Conservation (phyloP, 1,140 invertebrate species). For the Hyles euphorbiae region DNA sequence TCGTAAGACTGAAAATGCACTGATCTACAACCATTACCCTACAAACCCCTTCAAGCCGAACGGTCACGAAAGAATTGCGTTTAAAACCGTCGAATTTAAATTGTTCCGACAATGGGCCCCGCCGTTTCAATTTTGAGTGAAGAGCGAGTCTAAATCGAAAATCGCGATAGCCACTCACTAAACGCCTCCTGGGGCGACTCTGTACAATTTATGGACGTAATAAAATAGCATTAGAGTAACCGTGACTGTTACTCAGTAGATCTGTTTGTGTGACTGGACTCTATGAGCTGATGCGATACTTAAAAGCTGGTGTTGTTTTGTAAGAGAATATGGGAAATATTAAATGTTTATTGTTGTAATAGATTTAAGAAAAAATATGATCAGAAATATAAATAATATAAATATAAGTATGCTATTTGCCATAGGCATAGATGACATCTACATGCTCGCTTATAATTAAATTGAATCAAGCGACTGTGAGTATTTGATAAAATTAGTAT, state of each 20-base stretch:
- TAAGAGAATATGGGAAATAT: too few relatives aligned
- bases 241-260: slow-evolving; percentile 13
- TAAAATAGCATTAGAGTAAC: slow-evolving; percentile 61
- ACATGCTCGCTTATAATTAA: neutral
- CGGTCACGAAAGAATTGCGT: slow-evolving; percentile 39
- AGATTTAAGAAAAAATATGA: too few relatives aligned
- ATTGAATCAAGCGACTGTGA: too few relatives aligned
- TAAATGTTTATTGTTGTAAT: too few relatives aligned
- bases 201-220: slow-evolving; percentile 62
- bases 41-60: neutral
- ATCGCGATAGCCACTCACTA: slow-evolving; percentile 55
- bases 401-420: too few relatives aligned
- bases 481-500: too few relatives aligned
- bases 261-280: slow-evolving; percentile 1
- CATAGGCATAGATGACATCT: neutral
- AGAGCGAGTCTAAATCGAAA: slow-evolving; percentile 49
- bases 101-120: slow-evolving; percentile 49
- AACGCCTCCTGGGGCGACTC: slow-evolving; percentile 61
- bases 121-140: slow-evolving; percentile 66
- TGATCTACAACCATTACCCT: neutral
- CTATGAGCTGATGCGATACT: too few relatives aligned
- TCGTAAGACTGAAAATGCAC: too few relatives aligned
- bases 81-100: slow-evolving; percentile 61
- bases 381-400: too few relatives aligned
- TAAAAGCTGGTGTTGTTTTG: too few relatives aligned